Evolutionary conservation across 2,888 invertebrate species (phyloP), one percentile per base, ranked within the genome.

Genomic region (Nipponacmea schrenckii): DNA sequence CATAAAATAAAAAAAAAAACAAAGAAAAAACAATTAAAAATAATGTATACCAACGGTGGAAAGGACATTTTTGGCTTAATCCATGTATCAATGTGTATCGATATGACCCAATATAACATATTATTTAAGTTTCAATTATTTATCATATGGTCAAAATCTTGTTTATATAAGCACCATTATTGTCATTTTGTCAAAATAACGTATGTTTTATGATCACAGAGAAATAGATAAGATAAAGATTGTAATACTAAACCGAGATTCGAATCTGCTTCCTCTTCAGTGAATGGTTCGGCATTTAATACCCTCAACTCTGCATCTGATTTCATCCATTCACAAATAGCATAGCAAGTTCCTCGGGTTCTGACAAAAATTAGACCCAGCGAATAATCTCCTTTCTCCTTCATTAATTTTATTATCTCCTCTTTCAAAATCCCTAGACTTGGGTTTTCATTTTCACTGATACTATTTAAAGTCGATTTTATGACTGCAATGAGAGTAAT

Each of bases 261-360:
- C 44, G 17, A 17, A 20, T 44, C 62, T 24, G 44, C 20, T 10
- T 62, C 56, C 15, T 62, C 39, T 44, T 63, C 45, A 10, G 63
- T 63, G 46, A 69, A 63, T 14, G 24, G 44, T 39, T 20, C 24
- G 15, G 69, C 63, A 39, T 45, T 69, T 39, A 63, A 27, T n/a
- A 17, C 8, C 39, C 39, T 27, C 31, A 68, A 45, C 4, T 62
- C 62, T 4, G 17, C 2, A 56, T 68, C 70, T 20, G 70, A 66
- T n/a, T 63, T 62, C 26, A 69, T 62, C 69, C 69, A 69, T 10
- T 69, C 46, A 26, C 62, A 62, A n/a, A 69, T 62, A 26, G 69
- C 69, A 15, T 2, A 15, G 26, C 69, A 69, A 4, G 63, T 63
- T 12, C 39, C 63, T 44, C 62, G n/a, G 17, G 69, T 64, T 20